Conservation (phyloP, 2,797 vertebrate genomes). For the Onychomys torridus region DNA sequence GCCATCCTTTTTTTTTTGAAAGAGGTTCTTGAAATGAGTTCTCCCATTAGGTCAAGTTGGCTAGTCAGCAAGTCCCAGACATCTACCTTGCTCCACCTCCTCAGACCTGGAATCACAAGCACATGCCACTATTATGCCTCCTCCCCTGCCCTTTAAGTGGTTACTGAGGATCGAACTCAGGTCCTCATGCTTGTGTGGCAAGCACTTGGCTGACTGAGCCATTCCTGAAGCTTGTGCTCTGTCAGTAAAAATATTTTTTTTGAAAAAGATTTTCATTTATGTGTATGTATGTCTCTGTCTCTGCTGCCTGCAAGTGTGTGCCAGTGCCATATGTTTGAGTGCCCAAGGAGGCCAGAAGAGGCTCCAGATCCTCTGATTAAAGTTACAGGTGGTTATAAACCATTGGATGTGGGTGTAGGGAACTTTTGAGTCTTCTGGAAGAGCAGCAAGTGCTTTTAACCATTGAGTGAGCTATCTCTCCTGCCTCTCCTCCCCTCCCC, state of each 20-base stretch:
- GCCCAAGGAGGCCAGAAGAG: not conserved
- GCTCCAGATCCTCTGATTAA: not conserved
- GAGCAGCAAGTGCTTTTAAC: not conserved
- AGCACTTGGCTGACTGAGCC: not conserved
- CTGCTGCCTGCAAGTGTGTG: not conserved
- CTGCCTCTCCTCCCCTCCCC: not conserved
- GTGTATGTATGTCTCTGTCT: not conserved
- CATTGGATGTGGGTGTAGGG: not conserved
- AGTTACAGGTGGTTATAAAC: not conserved
- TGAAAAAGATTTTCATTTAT: not conserved
- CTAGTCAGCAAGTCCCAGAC: not conserved
- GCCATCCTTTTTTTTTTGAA: too few relatives aligned
- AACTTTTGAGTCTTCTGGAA: not conserved
- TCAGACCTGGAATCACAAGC: not conserved
- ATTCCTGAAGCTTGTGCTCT: not conserved
- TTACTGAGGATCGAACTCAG: not conserved
- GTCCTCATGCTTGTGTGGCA: not conserved
- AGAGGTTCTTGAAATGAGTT: not conserved
- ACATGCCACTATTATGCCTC: not conserved
- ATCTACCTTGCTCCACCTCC: not conserved
- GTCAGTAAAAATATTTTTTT: not conserved
- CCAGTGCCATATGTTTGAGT: not conserved
- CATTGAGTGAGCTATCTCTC: not conserved
- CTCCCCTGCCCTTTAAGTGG: not conserved
- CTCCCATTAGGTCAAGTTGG: not conserved